phyloP scores from a whole-genome alignment of 1,140 invertebrate species.

The Sminthurides bifidus region DNA sequence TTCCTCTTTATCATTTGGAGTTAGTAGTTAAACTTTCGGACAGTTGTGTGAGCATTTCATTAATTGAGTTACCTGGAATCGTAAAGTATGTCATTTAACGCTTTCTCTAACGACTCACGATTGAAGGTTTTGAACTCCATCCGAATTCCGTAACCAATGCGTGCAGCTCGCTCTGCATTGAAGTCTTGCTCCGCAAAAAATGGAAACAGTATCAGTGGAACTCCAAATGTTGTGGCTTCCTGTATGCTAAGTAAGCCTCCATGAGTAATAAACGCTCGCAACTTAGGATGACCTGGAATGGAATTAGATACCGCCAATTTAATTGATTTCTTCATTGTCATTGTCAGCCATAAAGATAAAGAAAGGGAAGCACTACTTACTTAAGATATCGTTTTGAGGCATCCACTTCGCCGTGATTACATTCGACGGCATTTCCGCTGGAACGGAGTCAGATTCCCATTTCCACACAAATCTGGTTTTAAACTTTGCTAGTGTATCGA shows the following conservation, averaged over 20 bases:
- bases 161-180: conserved; percentile 5
- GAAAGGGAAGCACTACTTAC: not conserved
- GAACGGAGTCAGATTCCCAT: not conserved
- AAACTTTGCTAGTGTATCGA: not conserved
- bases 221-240: conserved; percentile 23
- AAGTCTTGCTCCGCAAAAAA: conserved; percentile 28
- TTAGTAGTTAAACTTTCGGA: not conserved
- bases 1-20: not conserved
- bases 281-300: conserved; percentile 25
- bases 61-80: not conserved
- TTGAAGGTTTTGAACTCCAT: conserved; percentile 4
- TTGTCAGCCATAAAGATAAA: not conserved
- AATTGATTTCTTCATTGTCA: not conserved
- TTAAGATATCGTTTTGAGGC: conserved; percentile 20
- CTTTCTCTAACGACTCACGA: not conserved
- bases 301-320: not conserved
- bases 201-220: conserved; percentile 27
- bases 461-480: conserved; percentile 13
- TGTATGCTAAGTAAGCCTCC: conserved; percentile 26
- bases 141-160: conserved; percentile 10
- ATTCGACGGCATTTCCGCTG: conserved; percentile 11
- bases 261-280: conserved; percentile 27
- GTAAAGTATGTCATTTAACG: conserved; percentile 6
- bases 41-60: not conserved
- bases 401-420: conserved; percentile 16